Evolutionary conservation across 2,888 invertebrate genomes (phyloP).

Genomic region (Automeris io): DNA sequence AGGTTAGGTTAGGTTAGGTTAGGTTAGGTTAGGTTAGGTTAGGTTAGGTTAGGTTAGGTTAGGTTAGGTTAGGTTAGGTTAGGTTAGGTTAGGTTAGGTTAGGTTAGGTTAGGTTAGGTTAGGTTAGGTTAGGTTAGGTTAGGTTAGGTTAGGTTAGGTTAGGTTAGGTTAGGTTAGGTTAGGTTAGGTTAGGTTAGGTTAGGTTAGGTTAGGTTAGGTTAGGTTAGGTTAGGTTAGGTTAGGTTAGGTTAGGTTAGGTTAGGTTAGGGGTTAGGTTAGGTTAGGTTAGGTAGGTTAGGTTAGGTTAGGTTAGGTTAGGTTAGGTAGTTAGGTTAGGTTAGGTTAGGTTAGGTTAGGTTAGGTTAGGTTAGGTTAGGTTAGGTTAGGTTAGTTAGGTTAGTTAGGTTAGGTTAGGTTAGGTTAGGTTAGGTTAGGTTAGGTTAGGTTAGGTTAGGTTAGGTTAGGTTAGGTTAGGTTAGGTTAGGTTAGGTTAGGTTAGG

Average conservation of each 20-base stretch:
- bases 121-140: slow-evolving; percentile 10
- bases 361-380: slow-evolving; percentile 15
- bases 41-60: slow-evolving; percentile 15
- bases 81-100: slow-evolving; percentile 11
- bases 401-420: slow-evolving; percentile 15
- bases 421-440: slow-evolving; percentile 16
- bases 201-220: slow-evolving; percentile 13
- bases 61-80: slow-evolving; percentile 12
- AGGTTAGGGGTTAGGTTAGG: slow-evolving; percentile 14
- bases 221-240: slow-evolving; percentile 15
- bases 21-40: slow-evolving; percentile 20
- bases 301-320: slow-evolving; percentile 12
- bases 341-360: slow-evolving; percentile 15
- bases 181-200: slow-evolving; percentile 12
- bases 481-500: slow-evolving; percentile 8
- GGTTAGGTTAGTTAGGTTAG: slow-evolving; percentile 15
- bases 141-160: slow-evolving; percentile 12
- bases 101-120: slow-evolving; percentile 11
- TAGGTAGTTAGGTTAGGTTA: slow-evolving; percentile 17
- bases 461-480: slow-evolving; percentile 6
- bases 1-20: slow-evolving; percentile 18
- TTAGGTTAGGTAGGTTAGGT: slow-evolving; percentile 13
- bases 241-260: slow-evolving; percentile 13
- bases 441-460: slow-evolving; percentile 15
- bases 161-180: slow-evolving; percentile 12